Evolutionary conservation across 2,113 vertebrate genomes (phyloP).

Genomic region (Ochotona princeps): DNA sequence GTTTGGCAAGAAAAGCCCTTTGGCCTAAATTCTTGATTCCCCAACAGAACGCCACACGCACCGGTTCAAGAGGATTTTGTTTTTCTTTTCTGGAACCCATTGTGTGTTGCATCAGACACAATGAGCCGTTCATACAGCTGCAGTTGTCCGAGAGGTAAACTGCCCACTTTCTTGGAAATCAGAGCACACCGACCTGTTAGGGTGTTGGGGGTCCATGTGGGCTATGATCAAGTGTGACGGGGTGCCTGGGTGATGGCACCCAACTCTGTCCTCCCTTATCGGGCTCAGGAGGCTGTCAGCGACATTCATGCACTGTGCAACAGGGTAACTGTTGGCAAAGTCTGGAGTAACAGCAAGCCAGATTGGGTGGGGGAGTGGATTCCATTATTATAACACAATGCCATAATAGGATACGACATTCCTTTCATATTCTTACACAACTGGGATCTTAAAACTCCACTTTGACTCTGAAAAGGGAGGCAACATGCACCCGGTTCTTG

Average conservation of each 20-base stretch:
- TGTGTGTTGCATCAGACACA: conserved; percentile 74
- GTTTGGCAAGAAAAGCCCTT: background rate
- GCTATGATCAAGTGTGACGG: too few relatives aligned
- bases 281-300: conserved; percentile 77
- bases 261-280: conserved; percentile 25
- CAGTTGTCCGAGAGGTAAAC: conserved; percentile 13
- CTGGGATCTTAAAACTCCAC: conserved; percentile 75
- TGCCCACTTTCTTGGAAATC: conserved; percentile 49
- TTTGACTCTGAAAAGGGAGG: conserved; percentile 58
- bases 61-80: conserved; percentile 54
- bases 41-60: background rate
- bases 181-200: conserved; percentile 33
- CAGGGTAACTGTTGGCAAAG: conserved; percentile 81
- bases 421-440: conserved; percentile 86
- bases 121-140: conserved; percentile 75
- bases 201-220: background rate
- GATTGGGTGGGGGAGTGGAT: conserved; percentile 83
- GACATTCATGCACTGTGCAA: conserved; percentile 64
- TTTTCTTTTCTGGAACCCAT: conserved; percentile 68
- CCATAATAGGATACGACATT: conserved; percentile 85
- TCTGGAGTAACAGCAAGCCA: conserved; percentile 51
- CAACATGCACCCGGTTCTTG: background rate
- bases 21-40: background rate
- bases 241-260: rapidly evolving
- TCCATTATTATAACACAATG: conserved; percentile 88